These are phyloP conservation scores for Antechinus stuartii DNA, from an alignment of 2,113 vertebrate genomes.

Conservation along the genomic window DNA sequence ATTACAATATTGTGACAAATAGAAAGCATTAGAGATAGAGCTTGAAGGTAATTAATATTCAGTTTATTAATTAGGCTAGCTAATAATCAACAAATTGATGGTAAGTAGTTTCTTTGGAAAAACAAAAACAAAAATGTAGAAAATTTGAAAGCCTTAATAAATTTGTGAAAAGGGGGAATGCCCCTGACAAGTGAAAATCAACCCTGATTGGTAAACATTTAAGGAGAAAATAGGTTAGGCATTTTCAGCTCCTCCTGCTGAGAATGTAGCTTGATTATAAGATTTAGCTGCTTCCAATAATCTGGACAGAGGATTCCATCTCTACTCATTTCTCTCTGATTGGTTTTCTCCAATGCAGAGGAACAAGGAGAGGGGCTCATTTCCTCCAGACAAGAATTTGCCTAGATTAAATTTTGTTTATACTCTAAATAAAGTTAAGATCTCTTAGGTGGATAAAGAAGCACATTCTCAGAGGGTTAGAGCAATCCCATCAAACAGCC, in stretches of 20 bases:
- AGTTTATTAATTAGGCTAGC: not conserved
- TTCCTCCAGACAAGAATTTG: too few relatives aligned
- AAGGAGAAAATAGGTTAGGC: not conserved
- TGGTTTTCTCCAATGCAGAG: not conserved
- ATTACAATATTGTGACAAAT: not conserved
- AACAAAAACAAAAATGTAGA: too few relatives aligned
- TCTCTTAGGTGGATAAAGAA: too few relatives aligned
- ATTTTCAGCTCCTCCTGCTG: not conserved
- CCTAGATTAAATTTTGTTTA: too few relatives aligned
- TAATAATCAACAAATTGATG: too few relatives aligned
- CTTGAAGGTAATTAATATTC: not conserved
- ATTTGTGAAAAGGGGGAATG: not conserved
- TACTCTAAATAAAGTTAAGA: too few relatives aligned
- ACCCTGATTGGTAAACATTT: not conserved
- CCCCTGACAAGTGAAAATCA: not conserved
- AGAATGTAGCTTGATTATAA: not conserved
- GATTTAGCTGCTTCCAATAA: not conserved
- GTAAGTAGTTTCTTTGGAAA: too few relatives aligned
- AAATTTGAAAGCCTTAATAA: not conserved
- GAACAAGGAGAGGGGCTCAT: not conserved
- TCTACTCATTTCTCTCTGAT: not conserved
- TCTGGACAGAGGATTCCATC: not conserved
- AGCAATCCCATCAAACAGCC: too few relatives aligned
- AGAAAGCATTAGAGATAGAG: not conserved
- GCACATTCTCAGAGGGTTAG: too few relatives aligned